Conservation (phyloP, 1,140 invertebrate species). For the Scylla paramamosain region DNA sequence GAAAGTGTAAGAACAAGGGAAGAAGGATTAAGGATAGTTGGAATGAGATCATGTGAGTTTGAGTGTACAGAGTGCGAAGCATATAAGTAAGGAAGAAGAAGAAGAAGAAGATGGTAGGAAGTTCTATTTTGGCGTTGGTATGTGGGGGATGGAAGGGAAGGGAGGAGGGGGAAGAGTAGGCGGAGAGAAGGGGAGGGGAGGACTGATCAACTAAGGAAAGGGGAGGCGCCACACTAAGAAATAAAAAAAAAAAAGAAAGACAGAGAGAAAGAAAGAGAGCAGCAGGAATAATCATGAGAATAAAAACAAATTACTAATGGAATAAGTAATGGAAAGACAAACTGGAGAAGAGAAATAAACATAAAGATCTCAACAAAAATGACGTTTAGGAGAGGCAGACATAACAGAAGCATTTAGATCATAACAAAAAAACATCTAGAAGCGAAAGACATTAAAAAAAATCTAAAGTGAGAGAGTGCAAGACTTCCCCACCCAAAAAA, state of each 20-base stretch:
- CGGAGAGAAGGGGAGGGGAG: background rate
- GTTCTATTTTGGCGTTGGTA: background rate
- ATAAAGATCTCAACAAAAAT: background rate
- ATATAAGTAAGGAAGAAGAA: too few species aligned
- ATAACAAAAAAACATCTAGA: background rate
- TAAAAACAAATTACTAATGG: background rate
- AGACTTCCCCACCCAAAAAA: too few species aligned
- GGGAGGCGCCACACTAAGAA: background rate
- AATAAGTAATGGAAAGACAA: background rate
- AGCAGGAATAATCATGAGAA: background rate
- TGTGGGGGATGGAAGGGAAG: background rate
- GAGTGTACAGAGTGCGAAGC: too few species aligned
- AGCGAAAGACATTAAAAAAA: background rate
- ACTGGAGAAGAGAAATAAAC: background rate
- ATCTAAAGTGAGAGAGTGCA: too few species aligned
- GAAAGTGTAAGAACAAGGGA: too few species aligned
- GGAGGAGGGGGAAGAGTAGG: background rate
- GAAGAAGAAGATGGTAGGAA: background rate
- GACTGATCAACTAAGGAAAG: background rate
- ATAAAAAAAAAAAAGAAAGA: background rate
- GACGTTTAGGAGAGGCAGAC: too few species aligned
- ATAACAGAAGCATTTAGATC: too few species aligned
- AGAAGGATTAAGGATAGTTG: too few species aligned
- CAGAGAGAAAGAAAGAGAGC: background rate
- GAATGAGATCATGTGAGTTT: too few species aligned